A percentile compares a stretch with the other conserved stretches of the same genome.
Evolutionary conservation across 2,888 invertebrate genomes (phyloP).

Genomic region (Halocaridina rubra): DNA sequence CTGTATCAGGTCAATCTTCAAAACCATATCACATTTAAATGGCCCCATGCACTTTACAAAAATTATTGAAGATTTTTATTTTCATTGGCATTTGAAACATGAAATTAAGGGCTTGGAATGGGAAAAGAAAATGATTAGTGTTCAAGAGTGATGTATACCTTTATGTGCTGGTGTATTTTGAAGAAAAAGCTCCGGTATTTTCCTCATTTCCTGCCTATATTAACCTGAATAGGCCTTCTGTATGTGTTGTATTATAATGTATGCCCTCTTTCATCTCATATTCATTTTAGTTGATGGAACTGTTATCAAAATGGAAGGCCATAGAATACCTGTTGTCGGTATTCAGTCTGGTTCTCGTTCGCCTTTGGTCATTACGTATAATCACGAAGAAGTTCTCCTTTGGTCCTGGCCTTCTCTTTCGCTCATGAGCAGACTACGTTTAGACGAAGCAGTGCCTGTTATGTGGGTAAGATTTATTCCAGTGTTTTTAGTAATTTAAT

Average conservation of each 20-base stretch:
- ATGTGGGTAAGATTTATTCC: slow-evolving; percentile 35
- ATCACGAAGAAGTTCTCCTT: slow-evolving; percentile 23
- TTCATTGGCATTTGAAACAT: no score
- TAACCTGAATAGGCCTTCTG: neutral
- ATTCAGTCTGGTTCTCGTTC: slow-evolving; percentile 31
- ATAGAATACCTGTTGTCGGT: neutral
- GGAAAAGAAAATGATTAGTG: neutral
- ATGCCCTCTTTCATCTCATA: neutral
- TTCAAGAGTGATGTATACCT: no score
- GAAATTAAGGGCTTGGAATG: no score
- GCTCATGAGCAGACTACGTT: slow-evolving; percentile 11
- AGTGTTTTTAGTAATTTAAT: no score
- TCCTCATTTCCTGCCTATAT: no score
- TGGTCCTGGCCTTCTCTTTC: slow-evolving; percentile 45
- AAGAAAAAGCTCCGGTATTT: no score
- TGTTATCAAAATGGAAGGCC: slow-evolving; percentile 34
- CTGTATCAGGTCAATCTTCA: no score
- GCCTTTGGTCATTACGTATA: slow-evolving; percentile 25
- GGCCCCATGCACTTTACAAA: no score
- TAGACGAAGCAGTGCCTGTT: slow-evolving; percentile 9
- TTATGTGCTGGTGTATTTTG: no score
- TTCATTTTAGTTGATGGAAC: slow-evolving; percentile 23
- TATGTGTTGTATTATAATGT: neutral
- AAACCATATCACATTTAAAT: no score
- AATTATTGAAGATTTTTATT: no score